A percentile compares a stretch with the other conserved stretches of the same genome.
Evolutionary conservation across 2,113 vertebrate genomes (phyloP).

Genomic region (Gymnogyps californianus): DNA sequence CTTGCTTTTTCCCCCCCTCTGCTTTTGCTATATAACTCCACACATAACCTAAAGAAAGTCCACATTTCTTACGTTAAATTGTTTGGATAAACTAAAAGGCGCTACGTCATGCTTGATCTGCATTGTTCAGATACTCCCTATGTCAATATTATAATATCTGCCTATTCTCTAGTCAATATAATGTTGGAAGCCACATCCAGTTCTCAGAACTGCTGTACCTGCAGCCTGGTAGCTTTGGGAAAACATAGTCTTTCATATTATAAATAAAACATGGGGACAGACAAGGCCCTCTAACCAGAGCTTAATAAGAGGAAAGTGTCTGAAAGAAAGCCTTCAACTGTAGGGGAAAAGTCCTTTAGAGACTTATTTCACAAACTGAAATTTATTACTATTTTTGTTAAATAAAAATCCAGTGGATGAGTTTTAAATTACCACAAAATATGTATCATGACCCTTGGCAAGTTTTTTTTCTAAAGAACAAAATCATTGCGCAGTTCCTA

Average conservation of each 20-base stretch:
- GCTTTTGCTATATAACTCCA: neutral
- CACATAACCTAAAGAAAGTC: neutral
- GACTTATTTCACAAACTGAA: neutral
- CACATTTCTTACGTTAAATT: neutral
- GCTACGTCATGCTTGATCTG: neutral
- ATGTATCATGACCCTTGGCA: neutral
- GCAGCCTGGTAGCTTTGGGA: neutral
- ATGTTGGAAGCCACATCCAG: neutral
- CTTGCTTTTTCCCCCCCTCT: neutral
- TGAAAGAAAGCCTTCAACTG: neutral
- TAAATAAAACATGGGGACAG: neutral
- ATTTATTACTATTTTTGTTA: neutral
- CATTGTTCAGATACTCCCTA: neutral
- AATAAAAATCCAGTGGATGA: neutral
- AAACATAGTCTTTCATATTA: neutral
- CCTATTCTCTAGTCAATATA: neutral
- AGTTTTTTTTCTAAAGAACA: neutral
- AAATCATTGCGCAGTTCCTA: neutral
- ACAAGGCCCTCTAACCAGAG: neutral
- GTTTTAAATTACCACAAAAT: neutral
- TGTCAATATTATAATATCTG: neutral
- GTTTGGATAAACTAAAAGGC: neutral
- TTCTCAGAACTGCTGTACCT: neutral
- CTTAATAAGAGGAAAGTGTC: neutral
- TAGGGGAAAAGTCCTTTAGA: neutral